A percentile compares a stretch with the other conserved stretches of the same genome.
Conservation (phyloP, 2,888 invertebrate genomes). For the Trissonchulus latispiculum region DNA sequence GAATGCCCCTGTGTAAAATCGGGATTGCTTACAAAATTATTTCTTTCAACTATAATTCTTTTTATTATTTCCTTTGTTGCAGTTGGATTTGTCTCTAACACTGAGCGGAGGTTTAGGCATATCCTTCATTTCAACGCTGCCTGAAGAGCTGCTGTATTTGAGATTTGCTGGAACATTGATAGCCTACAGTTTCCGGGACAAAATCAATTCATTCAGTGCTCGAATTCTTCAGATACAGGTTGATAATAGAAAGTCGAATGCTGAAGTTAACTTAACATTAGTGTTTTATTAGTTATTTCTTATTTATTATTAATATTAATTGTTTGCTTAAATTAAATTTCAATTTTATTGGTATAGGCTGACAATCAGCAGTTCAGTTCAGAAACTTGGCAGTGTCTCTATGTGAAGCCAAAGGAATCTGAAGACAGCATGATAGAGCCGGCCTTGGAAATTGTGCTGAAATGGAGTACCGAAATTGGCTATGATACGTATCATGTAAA, state of each 20-base stretch:
- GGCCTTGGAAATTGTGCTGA: conserved; percentile 67
- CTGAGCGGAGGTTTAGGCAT: conserved; percentile 29
- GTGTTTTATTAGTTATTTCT: too few species aligned
- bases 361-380: conserved; percentile 79
- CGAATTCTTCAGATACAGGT: conserved; percentile 67
- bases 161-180: neutral
- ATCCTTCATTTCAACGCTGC: conserved; percentile 20
- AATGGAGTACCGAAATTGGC: conserved; percentile 61
- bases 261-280: conserved; percentile 15
- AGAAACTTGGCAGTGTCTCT: conserved; percentile 70
- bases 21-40: neutral
- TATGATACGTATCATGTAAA: conserved; percentile 68
- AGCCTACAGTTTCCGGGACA: neutral
- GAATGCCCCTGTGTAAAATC: too few species aligned
- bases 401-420: conserved; percentile 54
- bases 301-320: conserved; percentile 11
- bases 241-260: too few species aligned
- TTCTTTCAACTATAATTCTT: neutral
- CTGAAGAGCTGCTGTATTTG: conserved; percentile 46
- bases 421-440: conserved; percentile 53
- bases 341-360: too few species aligned
- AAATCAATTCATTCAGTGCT: conserved; percentile 52
- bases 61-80: conserved; percentile 5
- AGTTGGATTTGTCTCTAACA: conserved; percentile 37
- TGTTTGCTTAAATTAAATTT: too few species aligned